phyloP scores from a whole-genome alignment of 2,113 vertebrate genomes.

The Heterotis niloticus region DNA sequence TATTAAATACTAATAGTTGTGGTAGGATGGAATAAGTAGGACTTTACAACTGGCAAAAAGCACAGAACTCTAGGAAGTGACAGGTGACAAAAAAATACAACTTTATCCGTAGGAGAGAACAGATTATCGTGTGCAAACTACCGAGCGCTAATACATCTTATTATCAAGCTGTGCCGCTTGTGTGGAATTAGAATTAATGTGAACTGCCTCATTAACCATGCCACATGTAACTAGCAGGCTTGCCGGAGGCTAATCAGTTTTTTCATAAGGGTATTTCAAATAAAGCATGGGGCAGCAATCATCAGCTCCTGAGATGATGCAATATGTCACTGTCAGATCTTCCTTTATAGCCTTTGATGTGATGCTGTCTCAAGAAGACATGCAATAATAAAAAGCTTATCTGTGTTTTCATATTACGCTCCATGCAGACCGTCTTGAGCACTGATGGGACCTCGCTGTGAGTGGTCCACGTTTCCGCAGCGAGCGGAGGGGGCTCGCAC shows the following conservation, averaged over 20 bases:
- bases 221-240: slow-evolving; percentile 58
- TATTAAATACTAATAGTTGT: no score
- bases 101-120: background rate
- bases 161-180: slow-evolving; percentile 49
- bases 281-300: slow-evolving; percentile 37
- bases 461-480: background rate
- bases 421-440: background rate
- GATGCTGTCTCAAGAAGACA: background rate
- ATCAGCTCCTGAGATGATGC: slow-evolving; percentile 4
- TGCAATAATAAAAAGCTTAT: background rate
- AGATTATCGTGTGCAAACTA: slow-evolving; percentile 12
- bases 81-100: background rate
- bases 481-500: slow-evolving; percentile 53
- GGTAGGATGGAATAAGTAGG: no score
- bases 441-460: background rate
- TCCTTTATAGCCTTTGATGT: background rate
- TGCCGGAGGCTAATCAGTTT: slow-evolving; percentile 41
- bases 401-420: background rate
- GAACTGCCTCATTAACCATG: slow-evolving; percentile 68
- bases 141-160: slow-evolving; percentile 40
- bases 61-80: background rate
- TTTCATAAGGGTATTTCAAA: slow-evolving; percentile 29
- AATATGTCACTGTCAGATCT: background rate
- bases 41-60: background rate
- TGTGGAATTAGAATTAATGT: slow-evolving; percentile 65